Base-by-base conservation (phyloP, 2,888 invertebrate species). In the Napeogenes sylphis region DNA sequence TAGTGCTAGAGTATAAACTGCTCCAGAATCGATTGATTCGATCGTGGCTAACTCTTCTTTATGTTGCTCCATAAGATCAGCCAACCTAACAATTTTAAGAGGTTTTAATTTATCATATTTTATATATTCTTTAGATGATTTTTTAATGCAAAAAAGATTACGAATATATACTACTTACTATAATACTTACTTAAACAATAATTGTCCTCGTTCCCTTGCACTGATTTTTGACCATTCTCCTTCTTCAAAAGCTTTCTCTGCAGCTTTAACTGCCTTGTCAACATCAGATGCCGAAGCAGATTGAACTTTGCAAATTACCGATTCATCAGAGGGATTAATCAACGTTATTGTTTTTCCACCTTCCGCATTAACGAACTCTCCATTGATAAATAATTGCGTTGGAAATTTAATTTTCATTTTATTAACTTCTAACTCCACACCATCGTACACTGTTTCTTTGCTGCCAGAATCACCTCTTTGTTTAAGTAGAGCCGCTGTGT, bases 191-290 rank as follows among this genome's bases (percentile, higher is more conserved):
- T 92, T 95, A 86, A 93, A 95, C 80, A 99, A 89, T 2, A 98
- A 79, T 64, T 93, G 92, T 3, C 98, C 98, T 33, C 99, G 92
- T 74, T 99, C 98, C 71, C 99, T 92, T 0, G 98, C 95, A 76
- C 97, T 97, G 79, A 99, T 96, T 82, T 95, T 96, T n/a, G 95
- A 93, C 99, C 99, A 99, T 75, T 97, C 94, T 0, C 98, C 98
- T 45, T 93, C 91, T 62, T 96, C 94, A 79, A 98, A 98, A 0
- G 98, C 98, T 64, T 92, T 94, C 75, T 97, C 94, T 0, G 99
- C 99, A 0, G 97, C 97, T 56, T 92, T 91, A 0, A 98, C 98
- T 0, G 99, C 99, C 66, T 88, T 92, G 78, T 98, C 94, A 0
- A 99, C 97, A 81, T 99, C 99, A 4, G 91, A 93, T 0, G 80